These are phyloP conservation scores for Diplodus sargus DNA, from an alignment of 2,797 vertebrate genomes.

Conservation along the genomic window DNA sequence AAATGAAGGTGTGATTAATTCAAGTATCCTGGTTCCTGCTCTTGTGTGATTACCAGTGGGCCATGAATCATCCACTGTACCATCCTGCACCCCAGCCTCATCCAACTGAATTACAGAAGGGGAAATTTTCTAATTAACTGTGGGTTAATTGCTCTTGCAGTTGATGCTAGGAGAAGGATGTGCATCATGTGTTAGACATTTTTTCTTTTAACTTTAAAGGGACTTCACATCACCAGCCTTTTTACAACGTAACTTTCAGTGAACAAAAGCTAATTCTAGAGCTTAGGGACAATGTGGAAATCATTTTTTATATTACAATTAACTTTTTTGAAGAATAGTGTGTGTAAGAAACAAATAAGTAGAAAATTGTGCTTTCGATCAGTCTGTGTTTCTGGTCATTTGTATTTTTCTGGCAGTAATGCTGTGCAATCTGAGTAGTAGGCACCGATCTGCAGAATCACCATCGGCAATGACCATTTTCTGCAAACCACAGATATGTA, in stretches of 20 bases:
- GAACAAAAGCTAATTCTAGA: not conserved
- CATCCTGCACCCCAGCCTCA: conserved; percentile 59
- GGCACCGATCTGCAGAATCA: not conserved
- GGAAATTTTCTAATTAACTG: conserved; percentile 81
- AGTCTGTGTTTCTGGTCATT: not conserved
- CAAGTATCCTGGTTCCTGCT: conserved; percentile 72
- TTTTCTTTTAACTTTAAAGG: conserved; percentile 48
- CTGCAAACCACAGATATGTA: no score
- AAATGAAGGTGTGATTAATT: conserved; percentile 81
- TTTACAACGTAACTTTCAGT: not conserved
- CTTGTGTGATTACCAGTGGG: conserved; percentile 76
- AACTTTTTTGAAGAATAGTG: not conserved
- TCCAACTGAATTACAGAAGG: conserved; percentile 70
- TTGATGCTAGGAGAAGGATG: conserved; percentile 63
- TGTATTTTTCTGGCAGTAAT: not conserved
- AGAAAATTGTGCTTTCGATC: no score
- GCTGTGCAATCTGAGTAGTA: not conserved
- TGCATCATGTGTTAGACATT: conserved; percentile 51
- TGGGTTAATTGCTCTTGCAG: conserved; percentile 76
- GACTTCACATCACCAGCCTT: conserved; percentile 23
- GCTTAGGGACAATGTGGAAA: not conserved
- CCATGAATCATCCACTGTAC: conserved; percentile 78
- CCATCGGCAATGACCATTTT: not conserved
- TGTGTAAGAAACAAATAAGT: no score
- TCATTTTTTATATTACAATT: not conserved